phyloP scores from a whole-genome alignment of 2,797 vertebrate species.

The Xiphorhynchus erythropygius region DNA sequence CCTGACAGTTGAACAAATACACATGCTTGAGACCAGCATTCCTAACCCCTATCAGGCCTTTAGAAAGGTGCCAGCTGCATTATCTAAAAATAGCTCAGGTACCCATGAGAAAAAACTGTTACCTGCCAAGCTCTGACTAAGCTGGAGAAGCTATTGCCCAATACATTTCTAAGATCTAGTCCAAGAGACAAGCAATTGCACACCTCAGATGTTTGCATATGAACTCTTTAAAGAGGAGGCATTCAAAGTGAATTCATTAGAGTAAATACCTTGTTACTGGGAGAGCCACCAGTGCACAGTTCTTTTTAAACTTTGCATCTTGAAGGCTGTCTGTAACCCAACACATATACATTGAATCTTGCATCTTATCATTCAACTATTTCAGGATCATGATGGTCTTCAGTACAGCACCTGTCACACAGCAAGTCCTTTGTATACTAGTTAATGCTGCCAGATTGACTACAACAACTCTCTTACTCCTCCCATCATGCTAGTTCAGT shows the following conservation, averaged over 20 bases:
- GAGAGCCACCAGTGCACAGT: neutral
- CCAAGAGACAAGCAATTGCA: neutral
- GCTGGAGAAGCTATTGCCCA: neutral
- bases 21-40: neutral
- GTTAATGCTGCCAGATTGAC: neutral
- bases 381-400: neutral
- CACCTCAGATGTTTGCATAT: neutral
- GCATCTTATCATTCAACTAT: neutral
- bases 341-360: neutral
- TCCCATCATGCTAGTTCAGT: neutral
- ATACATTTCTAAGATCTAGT: neutral
- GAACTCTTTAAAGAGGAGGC: neutral
- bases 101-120: slow-evolving; percentile 16
- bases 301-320: neutral
- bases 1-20: slow-evolving; percentile 1
- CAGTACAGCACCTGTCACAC: neutral
- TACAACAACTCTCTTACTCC: neutral
- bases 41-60: slow-evolving; percentile 28
- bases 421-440: neutral
- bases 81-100: slow-evolving; percentile 42
- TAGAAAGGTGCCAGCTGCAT: slow-evolving; percentile 6
- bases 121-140: slow-evolving; percentile 34
- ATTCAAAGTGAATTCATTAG: neutral
- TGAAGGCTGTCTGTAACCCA: neutral
- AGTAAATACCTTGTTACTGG: neutral